phyloP scores from a whole-genome alignment of 2,888 invertebrate species.

The Himalopsyche anomala region DNA sequence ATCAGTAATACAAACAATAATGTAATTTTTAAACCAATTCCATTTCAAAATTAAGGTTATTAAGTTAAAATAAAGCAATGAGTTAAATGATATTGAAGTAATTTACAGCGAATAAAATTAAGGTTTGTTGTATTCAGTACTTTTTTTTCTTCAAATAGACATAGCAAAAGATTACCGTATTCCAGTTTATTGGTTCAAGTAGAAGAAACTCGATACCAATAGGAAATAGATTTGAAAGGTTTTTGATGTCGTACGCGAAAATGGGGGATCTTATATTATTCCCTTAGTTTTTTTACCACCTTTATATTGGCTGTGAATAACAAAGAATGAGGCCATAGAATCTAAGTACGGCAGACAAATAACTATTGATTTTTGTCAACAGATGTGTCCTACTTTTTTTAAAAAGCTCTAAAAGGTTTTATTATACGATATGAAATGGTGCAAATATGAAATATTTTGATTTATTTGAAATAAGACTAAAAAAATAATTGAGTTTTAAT shows the following conservation, averaged over 20 bases:
- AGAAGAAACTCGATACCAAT: constrained; percentile 59
- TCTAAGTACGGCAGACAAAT: constrained; percentile 6
- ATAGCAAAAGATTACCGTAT: constrained; percentile 4
- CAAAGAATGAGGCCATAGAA: constrained; percentile 16
- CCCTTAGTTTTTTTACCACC: constrained; percentile 38
- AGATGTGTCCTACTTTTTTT: constrained; percentile 8
- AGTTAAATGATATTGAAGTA: no score
- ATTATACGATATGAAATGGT: no score
- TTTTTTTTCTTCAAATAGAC: not conserved
- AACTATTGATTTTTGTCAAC: not conserved
- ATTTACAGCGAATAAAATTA: no score
- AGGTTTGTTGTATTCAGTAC: not conserved
- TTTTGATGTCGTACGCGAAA: constrained; percentile 61
- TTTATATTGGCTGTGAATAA: constrained; percentile 34
- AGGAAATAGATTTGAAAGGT: constrained; percentile 64
- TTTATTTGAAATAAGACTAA: no score
- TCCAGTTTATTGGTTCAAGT: constrained; percentile 47
- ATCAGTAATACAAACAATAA: no score
- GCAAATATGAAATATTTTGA: no score
- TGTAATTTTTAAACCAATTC: no score
- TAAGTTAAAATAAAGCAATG: no score
- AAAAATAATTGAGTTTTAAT: no score
- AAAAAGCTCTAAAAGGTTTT: not conserved
- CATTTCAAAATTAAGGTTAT: no score
- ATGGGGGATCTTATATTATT: constrained; percentile 42